phyloP scores from a whole-genome alignment of 2,797 vertebrate genomes.

The Staurois parvus region DNA sequence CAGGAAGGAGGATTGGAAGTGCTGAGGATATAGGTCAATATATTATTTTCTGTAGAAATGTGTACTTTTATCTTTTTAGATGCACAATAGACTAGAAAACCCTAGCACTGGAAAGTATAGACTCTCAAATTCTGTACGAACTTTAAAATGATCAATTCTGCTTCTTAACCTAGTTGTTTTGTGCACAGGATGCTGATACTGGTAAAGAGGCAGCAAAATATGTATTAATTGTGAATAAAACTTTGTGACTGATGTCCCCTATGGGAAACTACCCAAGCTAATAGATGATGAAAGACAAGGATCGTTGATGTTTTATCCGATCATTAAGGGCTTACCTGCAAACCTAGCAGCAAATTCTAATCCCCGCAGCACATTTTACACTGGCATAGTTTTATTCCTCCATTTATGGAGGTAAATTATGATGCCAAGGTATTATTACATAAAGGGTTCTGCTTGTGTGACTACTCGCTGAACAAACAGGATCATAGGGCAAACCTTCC shows the following conservation, averaged over 20 bases:
- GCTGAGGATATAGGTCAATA: too few relatives aligned
- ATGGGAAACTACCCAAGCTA: background rate
- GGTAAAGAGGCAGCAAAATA: too few relatives aligned
- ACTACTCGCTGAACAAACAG: background rate
- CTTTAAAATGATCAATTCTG: too few relatives aligned
- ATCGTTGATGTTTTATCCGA: background rate
- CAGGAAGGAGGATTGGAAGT: too few relatives aligned
- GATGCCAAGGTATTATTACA: slow-evolving; percentile 9
- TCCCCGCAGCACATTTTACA: background rate
- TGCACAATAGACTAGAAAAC: too few relatives aligned
- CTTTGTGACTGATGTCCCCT: background rate
- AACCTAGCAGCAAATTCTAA: too few relatives aligned
- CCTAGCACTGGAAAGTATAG: too few relatives aligned
- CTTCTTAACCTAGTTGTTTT: too few relatives aligned
- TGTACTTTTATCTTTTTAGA: too few relatives aligned
- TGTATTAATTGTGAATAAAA: background rate
- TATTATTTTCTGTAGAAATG: too few relatives aligned
- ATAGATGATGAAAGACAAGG: background rate
- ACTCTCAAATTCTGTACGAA: too few relatives aligned
- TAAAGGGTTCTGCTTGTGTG: background rate
- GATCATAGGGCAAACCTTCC: background rate
- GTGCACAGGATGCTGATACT: too few relatives aligned
- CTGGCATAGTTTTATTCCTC: background rate
- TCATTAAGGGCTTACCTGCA: background rate
- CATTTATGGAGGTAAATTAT: background rate